Base-by-base conservation (phyloP, 2,888 invertebrate species). In the Ophion ellenae region DNA sequence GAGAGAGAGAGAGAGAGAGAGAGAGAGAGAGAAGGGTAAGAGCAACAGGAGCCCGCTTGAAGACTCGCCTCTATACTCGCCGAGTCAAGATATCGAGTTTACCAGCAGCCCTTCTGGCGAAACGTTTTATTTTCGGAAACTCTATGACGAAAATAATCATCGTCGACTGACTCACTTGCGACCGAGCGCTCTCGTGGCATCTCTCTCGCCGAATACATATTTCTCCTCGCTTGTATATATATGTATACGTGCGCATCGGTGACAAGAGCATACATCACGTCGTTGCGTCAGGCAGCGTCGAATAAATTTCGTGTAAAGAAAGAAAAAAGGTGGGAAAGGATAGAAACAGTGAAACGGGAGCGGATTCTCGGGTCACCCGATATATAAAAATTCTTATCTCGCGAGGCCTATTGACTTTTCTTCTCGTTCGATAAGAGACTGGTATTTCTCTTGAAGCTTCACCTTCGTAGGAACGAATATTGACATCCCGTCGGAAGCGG, bases 81-180 rank as follows among this genome's bases (percentile, higher is more conserved):
- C 36, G 6, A n/a, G 10, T n/a, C 40, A 20, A 74, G 67, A 66
- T 28, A 67, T 76, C 53, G 36, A 20, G 45, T 59, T 69, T 57
- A 64, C 59, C 57, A 36, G 84, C 87, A 89, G 91, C 92, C 93
- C 93, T 93, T 93, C 88, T 86, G 80, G 89, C 89, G 77, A 84
- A 82, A 87, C 89, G 90, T 24, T 28, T 59, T 94, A 93, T 94
- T 94, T 94, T 94, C 88, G 90, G 93, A 92, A 2, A 84, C 90
- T 91, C 93, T 92, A 92, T 91, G 93, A 92, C 91, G 89, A 92
- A 93, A 93, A 93, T 89, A 91, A 36, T 36, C 36, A 92, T 93
- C 90, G 90, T 88, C 87, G 79, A 59, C 88, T 93, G 93, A 93
- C 87, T 93, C 93, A 93, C 87, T 87, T 90, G 83, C 74, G 69